Percentiles rank a stretch among this genome's conserved stretches.
phyloP scores from a whole-genome alignment of 2,888 invertebrate genomes.

The Geophilus truncorum region DNA sequence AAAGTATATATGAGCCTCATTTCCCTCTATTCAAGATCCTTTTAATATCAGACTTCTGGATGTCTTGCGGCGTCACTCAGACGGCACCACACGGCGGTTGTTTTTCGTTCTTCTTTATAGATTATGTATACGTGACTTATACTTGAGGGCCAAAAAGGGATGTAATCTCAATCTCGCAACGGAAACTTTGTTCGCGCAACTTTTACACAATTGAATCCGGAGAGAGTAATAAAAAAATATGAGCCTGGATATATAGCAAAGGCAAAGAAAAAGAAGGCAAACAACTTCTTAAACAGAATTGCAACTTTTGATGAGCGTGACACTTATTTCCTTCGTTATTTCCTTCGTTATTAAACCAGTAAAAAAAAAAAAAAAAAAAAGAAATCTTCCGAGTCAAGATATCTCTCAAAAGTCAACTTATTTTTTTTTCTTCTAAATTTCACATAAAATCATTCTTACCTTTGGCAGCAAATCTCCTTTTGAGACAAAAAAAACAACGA shows the following conservation, averaged over 20 bases:
- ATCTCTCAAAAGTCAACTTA: not conserved
- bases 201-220: conserved; percentile 17
- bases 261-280: not conserved
- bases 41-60: not conserved
- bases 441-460: conserved; percentile 7
- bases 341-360: no score
- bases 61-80: conserved; percentile 22
- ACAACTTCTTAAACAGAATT: not conserved
- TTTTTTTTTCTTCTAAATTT: not conserved
- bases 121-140: conserved; percentile 12
- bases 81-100: conserved; percentile 27
- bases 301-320: not conserved
- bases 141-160: conserved; percentile 3
- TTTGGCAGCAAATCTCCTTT: not conserved
- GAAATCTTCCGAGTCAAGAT: not conserved
- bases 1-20: not conserved
- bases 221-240: not conserved
- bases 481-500: not conserved
- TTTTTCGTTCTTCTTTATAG: conserved; percentile 2
- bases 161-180: conserved; percentile 5
- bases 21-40: not conserved
- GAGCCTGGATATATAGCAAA: not conserved
- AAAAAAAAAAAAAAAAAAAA: not conserved
- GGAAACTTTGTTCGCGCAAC: conserved; percentile 10
- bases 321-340: not conserved